phyloP scores from a whole-genome alignment of 2,113 vertebrate genomes.

The Rhabdornis inornatus region DNA sequence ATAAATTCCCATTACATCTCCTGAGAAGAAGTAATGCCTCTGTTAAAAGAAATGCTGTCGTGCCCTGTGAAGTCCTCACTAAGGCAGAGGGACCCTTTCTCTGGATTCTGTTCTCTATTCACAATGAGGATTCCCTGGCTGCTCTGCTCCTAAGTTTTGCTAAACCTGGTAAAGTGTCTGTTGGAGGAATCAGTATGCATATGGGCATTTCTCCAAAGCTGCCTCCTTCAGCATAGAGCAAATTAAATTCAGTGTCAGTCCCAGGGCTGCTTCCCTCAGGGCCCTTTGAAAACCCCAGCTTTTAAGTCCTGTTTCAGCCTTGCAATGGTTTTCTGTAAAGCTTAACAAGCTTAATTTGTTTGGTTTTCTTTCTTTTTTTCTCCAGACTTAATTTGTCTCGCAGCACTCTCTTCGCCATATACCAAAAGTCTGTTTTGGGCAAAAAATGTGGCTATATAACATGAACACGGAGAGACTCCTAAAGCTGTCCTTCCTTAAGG shows the following conservation, averaged over 20 bases:
- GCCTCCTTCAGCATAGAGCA: background rate
- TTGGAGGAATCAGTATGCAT: background rate
- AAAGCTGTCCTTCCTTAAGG: background rate
- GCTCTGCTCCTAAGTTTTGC: background rate
- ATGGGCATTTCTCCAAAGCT: slow-evolving; percentile 24
- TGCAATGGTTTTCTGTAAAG: background rate
- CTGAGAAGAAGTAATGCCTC: background rate
- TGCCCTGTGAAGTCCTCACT: background rate
- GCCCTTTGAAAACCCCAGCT: slow-evolving; percentile 9
- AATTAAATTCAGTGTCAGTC: slow-evolving; percentile 43
- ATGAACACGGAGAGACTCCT: background rate
- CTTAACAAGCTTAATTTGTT: slow-evolving; percentile 27
- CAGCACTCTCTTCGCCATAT: background rate
- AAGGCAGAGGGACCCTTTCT: background rate
- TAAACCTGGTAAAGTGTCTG: background rate
- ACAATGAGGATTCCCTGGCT: background rate
- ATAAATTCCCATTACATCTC: background rate
- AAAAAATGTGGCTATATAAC: background rate
- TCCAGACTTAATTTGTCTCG: background rate
- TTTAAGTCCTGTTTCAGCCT: slow-evolving; percentile 19
- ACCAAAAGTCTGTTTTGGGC: background rate
- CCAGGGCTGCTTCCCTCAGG: background rate
- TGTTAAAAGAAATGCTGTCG: background rate
- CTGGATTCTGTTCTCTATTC: background rate
- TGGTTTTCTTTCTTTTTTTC: background rate